These are phyloP conservation scores for Loriculus beryllinus DNA, from an alignment of 2,797 vertebrate species.

Conservation along the genomic window DNA sequence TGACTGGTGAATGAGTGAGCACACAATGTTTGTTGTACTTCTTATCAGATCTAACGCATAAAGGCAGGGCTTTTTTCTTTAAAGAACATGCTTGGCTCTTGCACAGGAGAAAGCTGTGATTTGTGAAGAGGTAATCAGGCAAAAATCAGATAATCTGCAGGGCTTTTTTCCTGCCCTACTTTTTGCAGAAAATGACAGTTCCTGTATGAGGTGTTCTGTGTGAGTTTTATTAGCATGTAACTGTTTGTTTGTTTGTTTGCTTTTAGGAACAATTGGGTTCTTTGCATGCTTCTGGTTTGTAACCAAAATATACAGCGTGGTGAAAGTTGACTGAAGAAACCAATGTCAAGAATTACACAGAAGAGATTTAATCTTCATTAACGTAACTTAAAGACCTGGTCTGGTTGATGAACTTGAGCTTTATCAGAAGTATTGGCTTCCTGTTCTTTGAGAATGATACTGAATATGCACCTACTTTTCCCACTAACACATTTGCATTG, in stretches of 20 bases:
- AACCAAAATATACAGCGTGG: conserved; percentile 99
- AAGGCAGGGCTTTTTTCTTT: not conserved
- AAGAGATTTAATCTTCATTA: conserved; percentile 72
- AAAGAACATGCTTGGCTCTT: not conserved
- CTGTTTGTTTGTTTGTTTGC: not conserved
- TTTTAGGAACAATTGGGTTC: conserved; percentile 95
- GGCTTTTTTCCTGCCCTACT: not conserved
- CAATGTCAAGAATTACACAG: conserved; percentile 54
- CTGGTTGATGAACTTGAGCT: conserved; percentile 70
- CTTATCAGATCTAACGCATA: not conserved
- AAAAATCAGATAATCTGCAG: not conserved
- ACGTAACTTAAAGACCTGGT: conserved; percentile 65
- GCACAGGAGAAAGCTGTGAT: not conserved
- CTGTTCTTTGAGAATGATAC: conserved; percentile 68
- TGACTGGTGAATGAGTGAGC: not conserved
- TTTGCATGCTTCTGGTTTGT: conserved; percentile 99
- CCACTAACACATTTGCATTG: conserved; percentile 76
- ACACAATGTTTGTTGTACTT: not conserved
- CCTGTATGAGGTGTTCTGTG: not conserved
- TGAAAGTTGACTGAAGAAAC: conserved; percentile 91
- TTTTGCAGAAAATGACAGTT: not conserved
- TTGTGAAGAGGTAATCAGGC: not conserved
- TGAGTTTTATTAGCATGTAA: not conserved
- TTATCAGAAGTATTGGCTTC: conserved; percentile 78
- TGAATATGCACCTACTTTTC: conserved; percentile 63